Evolutionary conservation across 2,888 invertebrate genomes (phyloP), one percentile per base, ranked within the genome.

Genomic region (Suillia variegata): DNA sequence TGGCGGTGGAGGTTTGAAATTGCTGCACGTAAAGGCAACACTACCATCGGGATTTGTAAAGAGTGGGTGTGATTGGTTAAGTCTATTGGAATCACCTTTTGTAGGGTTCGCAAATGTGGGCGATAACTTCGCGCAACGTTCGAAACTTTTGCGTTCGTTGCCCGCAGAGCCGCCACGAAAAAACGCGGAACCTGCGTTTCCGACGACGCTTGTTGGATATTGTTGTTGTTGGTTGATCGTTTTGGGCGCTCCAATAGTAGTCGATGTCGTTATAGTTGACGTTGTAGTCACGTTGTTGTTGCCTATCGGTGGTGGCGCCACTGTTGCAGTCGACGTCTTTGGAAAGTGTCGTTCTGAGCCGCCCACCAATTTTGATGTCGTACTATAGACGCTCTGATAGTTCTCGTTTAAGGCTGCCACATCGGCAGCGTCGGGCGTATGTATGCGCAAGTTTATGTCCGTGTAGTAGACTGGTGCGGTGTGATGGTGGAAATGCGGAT

Each of bases 381-480:
- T 79, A 8, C 67, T 71, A 56, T 81, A 81, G 10, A 81, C 81
- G 67, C 81, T 81, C 52, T 73, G 75, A 69, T 81, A 81, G 54
- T 80, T 79, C 61, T 80, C 80, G 69, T 80, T 80, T 38, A 80
- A 60, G 2, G 78, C 74, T 2, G 72, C 70, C 51, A 64, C 71
- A 66, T 78, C 74, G 17, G 71, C 69, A 3, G 70, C 74, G 59
- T 72, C 73, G 21, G 80, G 79, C 26, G 79, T 80, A 59, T 80
- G 80, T 22, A 80, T 80, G 49, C 74, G 73, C 56, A 80, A 63
- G 61, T 80, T 76, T 8, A 74, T 70, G 68, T 80, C 80, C 64
- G 80, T 80, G 56, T 80, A 80, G 62, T 80, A 80, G 38, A 75
- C 79, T 53, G 80, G 80, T 50, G 75, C 72, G 47, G 79, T 77